Conservation (phyloP, 2,888 invertebrate species). For the Lithophane leautieri region DNA sequence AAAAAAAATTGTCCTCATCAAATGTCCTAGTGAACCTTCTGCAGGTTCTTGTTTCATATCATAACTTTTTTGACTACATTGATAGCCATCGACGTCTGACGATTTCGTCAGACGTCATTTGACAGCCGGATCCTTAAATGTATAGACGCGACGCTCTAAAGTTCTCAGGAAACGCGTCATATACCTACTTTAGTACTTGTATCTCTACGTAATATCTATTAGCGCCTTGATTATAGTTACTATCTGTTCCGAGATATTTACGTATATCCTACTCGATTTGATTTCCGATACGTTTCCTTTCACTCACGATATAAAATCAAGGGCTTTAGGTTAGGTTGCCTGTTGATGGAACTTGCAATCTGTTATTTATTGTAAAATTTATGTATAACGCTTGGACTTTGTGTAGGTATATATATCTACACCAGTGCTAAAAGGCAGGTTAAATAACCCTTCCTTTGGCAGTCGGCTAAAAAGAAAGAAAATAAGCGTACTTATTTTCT, state of each 20-base stretch:
- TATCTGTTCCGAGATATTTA: constrained; percentile 5
- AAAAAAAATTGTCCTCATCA: background rate
- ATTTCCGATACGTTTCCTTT: background rate
- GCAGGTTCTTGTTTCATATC: background rate
- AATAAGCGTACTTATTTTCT: background rate
- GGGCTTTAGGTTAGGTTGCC: background rate
- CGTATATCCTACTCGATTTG: background rate
- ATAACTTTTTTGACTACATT: constrained; percentile 13
- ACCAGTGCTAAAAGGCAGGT: background rate
- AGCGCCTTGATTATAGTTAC: constrained; percentile 6
- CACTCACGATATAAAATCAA: background rate
- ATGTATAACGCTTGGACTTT: background rate
- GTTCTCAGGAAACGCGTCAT: constrained; percentile 26
- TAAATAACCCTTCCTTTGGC: too few relatives aligned
- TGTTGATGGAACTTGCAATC: background rate
- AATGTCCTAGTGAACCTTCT: background rate
- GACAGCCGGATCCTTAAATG: constrained; percentile 4
- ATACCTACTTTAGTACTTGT: background rate
- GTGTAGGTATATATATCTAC: background rate
- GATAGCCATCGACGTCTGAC: constrained; percentile 13
- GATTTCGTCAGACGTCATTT: constrained; percentile 12
- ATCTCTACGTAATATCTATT: background rate
- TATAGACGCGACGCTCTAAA: constrained; percentile 12
- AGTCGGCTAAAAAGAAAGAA: background rate
- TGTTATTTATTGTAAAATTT: constrained; percentile 9